Base-by-base conservation (phyloP, 2,888 invertebrate species). In the Athetis lepigone region DNA sequence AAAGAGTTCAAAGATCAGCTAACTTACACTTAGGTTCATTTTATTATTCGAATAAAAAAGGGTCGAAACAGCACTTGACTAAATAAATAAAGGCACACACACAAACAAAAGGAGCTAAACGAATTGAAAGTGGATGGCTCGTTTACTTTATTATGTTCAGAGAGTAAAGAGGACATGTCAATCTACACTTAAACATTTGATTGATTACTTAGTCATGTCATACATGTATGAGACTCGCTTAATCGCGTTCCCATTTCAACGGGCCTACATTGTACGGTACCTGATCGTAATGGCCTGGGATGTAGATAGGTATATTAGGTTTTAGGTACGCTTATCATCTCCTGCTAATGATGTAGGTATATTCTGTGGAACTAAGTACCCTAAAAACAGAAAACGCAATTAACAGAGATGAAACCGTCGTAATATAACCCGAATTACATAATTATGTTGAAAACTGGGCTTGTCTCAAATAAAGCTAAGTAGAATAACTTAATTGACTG, bases 21-120 rank as follows among this genome's bases (percentile, higher is more conserved):
- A 46, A 62, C 51, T 71, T 65, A 60, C 55, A 56, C 64, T 67
- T 65, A 75, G 50, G 62, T 68, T 75, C 57, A 65, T 71, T 79
- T 79, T 79, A 79, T 71, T 77, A 75, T 79, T 63, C 63, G 55
- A 60, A 75, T 78, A 74, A 76, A 73, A 60, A 66, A 66, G 21
- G 58, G 57, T 64, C 56, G 49, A 6, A 47, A 27, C 60, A 55
- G 42, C 64, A 66, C 66, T 79, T 69, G 63, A 62, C 52, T 62
- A 72, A 72, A 72, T 79, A 75, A 71, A 75, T 65, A 70, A 77
- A 76, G 51, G 37, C 60, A 59, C 40, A 64, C 59, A 79, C 40
- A 64, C 59, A 79, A 68, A 77, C 66, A 76, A 69, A 72, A 36
- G 61, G 51, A 75, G 46, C 59, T 62, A 56, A 61, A 52, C 37